Percentiles rank a stretch among this genome's conserved stretches.
Evolutionary conservation across 1,140 invertebrate species (phyloP).

Genomic region (Lasioglossum baleicum): DNA sequence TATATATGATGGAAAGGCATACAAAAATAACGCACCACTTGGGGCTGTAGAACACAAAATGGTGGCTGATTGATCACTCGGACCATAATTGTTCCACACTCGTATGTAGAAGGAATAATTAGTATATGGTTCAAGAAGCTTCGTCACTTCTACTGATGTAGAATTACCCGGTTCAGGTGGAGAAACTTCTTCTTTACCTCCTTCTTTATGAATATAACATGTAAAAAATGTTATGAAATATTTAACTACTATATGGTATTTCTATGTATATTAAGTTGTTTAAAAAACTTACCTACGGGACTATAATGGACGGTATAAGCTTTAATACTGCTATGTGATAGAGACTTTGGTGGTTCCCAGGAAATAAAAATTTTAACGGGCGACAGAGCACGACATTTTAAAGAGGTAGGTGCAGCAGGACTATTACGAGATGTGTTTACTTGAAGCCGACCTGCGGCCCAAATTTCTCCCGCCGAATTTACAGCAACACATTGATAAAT

Average conservation of each 20-base stretch:
- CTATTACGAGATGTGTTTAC: slow-evolving; percentile 81
- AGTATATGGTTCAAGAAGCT: slow-evolving; percentile 83
- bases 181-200: slow-evolving; percentile 81
- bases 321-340: slow-evolving; percentile 77
- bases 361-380: slow-evolving; percentile 81
- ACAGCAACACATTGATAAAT: slow-evolving; percentile 89
- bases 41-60: slow-evolving; percentile 83
- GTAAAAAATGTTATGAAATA: slow-evolving; percentile 13
- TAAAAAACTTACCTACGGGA: slow-evolving; percentile 78
- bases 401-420: slow-evolving; percentile 81
- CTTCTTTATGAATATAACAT: slow-evolving; percentile 70
- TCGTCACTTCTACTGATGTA: slow-evolving; percentile 78
- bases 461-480: slow-evolving; percentile 84
- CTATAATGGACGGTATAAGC: slow-evolving; percentile 85
- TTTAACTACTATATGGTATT: no score
- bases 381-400: slow-evolving; percentile 81
- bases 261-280: no score
- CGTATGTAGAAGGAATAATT: slow-evolving; percentile 86
- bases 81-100: slow-evolving; percentile 82
- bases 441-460: slow-evolving; percentile 82
- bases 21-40: slow-evolving; percentile 78
- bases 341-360: slow-evolving; percentile 80
- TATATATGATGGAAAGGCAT: not conserved
- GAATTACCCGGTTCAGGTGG: slow-evolving; percentile 79
- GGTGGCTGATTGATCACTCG: slow-evolving; percentile 83